A percentile compares a stretch with the other conserved stretches of the same genome.
phyloP scores from a whole-genome alignment of 2,797 vertebrate genomes.

The Lerista edwardsae region DNA sequence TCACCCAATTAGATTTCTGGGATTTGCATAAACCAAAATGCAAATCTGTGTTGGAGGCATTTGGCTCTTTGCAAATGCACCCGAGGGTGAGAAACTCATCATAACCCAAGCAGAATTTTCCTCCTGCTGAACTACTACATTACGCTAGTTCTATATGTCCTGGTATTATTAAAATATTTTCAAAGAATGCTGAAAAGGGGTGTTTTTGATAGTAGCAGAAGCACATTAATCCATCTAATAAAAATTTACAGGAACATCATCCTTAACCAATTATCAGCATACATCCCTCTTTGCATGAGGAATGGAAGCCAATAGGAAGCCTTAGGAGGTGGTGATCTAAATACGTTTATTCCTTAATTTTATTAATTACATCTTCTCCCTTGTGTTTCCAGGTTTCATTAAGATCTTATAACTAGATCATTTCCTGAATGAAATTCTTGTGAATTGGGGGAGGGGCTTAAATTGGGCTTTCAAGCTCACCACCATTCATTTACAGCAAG shows the following conservation, averaged over 20 bases:
- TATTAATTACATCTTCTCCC: not conserved
- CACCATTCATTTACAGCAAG: not conserved
- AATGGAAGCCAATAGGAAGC: not conserved
- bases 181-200: not conserved
- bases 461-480: not conserved
- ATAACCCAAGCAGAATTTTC: conserved; percentile 43
- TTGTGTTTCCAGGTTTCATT: not conserved
- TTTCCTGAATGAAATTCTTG: conserved; percentile 11
- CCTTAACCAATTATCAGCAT: not conserved
- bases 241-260: not conserved
- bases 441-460: not conserved
- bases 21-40: conserved; percentile 68
- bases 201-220: not conserved
- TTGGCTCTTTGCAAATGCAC: conserved; percentile 65
- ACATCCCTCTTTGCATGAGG: not conserved
- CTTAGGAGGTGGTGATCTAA: not conserved
- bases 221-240: not conserved
- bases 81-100: conserved; percentile 41
- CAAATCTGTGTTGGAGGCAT: conserved; percentile 57
- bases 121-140: not conserved
- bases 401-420: not conserved
- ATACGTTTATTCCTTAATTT: not conserved
- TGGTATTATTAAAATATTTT: not conserved
- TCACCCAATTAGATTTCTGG: conserved; percentile 65
- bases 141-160: not conserved